phyloP scores from a whole-genome alignment of 2,797 vertebrate species.

The Meda fulgida region DNA sequence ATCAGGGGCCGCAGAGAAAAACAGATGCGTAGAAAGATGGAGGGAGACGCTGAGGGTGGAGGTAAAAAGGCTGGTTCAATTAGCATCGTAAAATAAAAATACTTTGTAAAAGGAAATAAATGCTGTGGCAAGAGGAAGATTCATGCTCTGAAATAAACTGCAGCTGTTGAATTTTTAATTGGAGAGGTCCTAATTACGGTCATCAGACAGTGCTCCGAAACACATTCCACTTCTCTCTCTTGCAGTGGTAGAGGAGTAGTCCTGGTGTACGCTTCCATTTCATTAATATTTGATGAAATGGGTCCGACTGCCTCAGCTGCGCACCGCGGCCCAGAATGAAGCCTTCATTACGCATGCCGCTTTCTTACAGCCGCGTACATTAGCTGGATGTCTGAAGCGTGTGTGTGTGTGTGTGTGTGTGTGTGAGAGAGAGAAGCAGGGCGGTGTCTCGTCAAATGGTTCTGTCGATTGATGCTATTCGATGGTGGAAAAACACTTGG shows the following conservation, averaged over 20 bases:
- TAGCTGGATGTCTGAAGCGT: slow-evolving; percentile 90
- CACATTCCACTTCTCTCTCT: slow-evolving; percentile 87
- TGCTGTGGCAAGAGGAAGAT: slow-evolving; percentile 88
- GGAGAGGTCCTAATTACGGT: slow-evolving; percentile 97
- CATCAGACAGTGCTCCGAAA: slow-evolving; percentile 99
- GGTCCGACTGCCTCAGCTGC: slow-evolving; percentile 98
- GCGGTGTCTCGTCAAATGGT: slow-evolving; percentile 85
- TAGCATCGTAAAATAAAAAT: slow-evolving; percentile 96
- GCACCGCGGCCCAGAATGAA: slow-evolving; percentile 91
- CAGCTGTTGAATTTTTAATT: slow-evolving; percentile 99
- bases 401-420: slow-evolving; percentile 28
- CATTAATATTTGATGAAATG: slow-evolving; percentile 99
- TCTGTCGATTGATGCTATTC: slow-evolving; percentile 98
- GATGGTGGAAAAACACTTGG: slow-evolving; percentile 97
- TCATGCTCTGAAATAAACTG: slow-evolving; percentile 99
- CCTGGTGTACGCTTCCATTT: slow-evolving; percentile 98
- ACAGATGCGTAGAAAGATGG: slow-evolving; percentile 80
- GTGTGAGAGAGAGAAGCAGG: slow-evolving; percentile 55
- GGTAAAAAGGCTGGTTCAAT: slow-evolving; percentile 82
- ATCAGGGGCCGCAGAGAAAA: slow-evolving; percentile 72
- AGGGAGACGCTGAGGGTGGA: slow-evolving; percentile 70
- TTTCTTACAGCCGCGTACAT: slow-evolving; percentile 95
- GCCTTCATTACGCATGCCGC: slow-evolving; percentile 97
- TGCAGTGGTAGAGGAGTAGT: slow-evolving; percentile 81
- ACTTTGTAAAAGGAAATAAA: slow-evolving; percentile 99